Base-by-base conservation (phyloP, 2,113 vertebrate species). In the Labeo rohita region DNA sequence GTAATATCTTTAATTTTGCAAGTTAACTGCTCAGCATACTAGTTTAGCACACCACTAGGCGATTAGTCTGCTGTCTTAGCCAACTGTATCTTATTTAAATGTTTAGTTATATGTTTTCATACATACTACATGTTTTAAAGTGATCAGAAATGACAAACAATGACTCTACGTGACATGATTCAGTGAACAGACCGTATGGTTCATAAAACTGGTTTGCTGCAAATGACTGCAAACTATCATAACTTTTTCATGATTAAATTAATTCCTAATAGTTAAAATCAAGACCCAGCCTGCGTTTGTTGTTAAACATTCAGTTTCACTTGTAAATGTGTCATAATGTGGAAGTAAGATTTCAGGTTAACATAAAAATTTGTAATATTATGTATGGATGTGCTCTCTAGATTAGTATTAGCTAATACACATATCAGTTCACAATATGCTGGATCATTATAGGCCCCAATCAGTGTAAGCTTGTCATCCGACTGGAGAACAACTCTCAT, bases 401-500 rank as follows among this genome's bases (percentile, higher is more conserved):
- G 8, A 61, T 61, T n/a, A 21, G 8, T n/a, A 61, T 61, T 1
- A 10, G 59, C 21, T 9, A 10, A n/a, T 61, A 61, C n/a, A 61
- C 59, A 10, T n/a, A 23, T 23, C 21, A 61, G 8, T 18, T 61
- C n/a, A 63, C 9, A 63, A 63, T 10, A 63, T 2, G 5, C 28
- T 68, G 28, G 11, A 18, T 47, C 6, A 43, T 28, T 9, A 12
- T 23, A 75, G 4, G 15, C 61, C 23, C 70, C 12, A 47, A 28
- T 66, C 47, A 10, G 28, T 59, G 73, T 11, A 74, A 23, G 43
- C 49, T 59, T 65, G 54, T 63, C 68, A 28, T 85, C 28, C 28
- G 11, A 23, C 6, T 77, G 74, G 61, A 76, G 49, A 81, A 63
- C 75, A 70, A 45, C 52, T 68, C 54, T 52, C 16, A 52, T 74